These are phyloP conservation scores for Sylvia borin DNA, from an alignment of 2,797 vertebrate species.

Conservation along the genomic window DNA sequence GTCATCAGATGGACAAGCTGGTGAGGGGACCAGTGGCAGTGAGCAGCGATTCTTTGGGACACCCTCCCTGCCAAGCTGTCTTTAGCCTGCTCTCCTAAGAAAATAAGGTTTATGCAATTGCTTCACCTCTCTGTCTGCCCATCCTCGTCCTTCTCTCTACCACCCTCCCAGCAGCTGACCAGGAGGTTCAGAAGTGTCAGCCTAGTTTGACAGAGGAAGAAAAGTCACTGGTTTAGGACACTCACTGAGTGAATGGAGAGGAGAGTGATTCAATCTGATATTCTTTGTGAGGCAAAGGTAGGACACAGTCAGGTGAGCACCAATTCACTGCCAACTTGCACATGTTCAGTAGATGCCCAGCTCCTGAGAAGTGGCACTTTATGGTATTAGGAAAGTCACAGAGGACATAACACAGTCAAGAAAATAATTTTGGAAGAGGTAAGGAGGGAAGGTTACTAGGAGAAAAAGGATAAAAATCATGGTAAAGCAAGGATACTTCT, in stretches of 20 bases:
- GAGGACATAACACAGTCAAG: background rate
- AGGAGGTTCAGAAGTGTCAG: background rate
- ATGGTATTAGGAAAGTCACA: background rate
- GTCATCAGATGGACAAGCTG: background rate
- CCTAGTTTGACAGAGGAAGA: background rate
- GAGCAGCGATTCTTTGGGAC: background rate
- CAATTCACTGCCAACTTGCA: accelerated
- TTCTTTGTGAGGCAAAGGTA: background rate
- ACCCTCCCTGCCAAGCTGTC: background rate
- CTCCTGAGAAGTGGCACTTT: background rate
- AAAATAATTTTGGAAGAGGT: background rate
- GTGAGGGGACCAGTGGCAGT: background rate
- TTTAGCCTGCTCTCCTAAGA: background rate
- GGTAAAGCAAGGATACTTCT: background rate
- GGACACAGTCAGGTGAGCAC: background rate
- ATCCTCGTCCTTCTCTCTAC: background rate
- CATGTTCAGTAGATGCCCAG: accelerated
- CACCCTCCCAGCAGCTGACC: background rate
- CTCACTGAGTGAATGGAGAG: background rate
- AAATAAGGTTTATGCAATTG: background rate
- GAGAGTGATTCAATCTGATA: background rate
- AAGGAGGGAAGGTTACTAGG: background rate
- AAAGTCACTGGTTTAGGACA: background rate
- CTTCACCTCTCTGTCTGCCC: background rate
- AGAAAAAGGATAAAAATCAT: background rate